Evolutionary conservation across 92 coral and sea anemone species (phyloP).

Genomic region (Epizoanthus ramosus): DNA sequence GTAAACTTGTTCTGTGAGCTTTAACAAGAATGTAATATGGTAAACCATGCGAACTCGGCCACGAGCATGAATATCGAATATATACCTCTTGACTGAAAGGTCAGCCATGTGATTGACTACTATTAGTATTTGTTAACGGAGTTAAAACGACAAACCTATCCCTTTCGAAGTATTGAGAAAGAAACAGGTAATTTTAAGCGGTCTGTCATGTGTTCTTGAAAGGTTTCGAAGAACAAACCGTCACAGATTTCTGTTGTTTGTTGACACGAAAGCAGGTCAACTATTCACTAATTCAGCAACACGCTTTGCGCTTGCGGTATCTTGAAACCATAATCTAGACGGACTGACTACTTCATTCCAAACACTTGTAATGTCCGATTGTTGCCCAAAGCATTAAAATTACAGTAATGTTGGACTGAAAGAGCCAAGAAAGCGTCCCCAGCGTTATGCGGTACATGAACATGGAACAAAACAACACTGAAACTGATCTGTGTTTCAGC

Average conservation of each 20-base stretch:
- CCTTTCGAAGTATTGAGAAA: neutral
- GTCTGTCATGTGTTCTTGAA: constrained; percentile 8
- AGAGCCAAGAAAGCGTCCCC: neutral
- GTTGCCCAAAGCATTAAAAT: neutral
- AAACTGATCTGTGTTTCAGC: neutral
- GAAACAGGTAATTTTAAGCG: neutral
- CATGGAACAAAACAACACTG: neutral
- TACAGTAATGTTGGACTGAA: neutral
- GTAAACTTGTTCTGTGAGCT: no score
- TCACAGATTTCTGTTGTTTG: constrained; percentile 26
- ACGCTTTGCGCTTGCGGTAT: neutral
- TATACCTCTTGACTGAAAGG: neutral
- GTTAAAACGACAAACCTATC: neutral
- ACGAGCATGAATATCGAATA: no score
- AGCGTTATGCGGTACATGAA: neutral
- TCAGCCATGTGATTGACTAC: neutral
- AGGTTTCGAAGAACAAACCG: neutral
- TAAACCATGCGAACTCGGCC: no score
- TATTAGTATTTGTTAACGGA: neutral
- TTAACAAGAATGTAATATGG: no score
- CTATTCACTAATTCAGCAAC: neutral
- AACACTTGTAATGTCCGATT: neutral
- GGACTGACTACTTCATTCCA: neutral
- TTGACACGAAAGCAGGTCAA: constrained; percentile 10
- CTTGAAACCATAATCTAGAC: no score